These are phyloP conservation scores for Sardina pilchardus DNA, from an alignment of 2,113 vertebrate genomes.

Conservation along the genomic window DNA sequence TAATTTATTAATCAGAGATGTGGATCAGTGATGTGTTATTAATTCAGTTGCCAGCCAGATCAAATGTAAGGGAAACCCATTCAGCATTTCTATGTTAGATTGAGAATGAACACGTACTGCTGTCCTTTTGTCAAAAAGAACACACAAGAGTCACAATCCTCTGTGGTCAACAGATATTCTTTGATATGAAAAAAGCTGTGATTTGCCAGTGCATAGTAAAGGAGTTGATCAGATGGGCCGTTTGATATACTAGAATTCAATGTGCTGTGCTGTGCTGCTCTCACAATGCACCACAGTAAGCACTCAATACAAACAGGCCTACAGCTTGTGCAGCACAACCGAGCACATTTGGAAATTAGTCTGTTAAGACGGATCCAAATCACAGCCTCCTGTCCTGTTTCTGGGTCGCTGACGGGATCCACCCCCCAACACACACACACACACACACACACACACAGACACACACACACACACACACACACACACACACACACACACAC, in stretches of 20 bases:
- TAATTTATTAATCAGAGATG: background rate
- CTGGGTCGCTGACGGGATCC: background rate
- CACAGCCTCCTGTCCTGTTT: background rate
- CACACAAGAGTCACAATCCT: background rate
- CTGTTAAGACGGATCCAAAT: background rate
- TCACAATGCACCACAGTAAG: background rate
- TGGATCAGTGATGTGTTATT: background rate
- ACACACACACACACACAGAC: no score
- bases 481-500: no score
- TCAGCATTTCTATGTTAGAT: background rate
- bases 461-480: no score
- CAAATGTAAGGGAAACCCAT: background rate
- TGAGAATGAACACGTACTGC: background rate
- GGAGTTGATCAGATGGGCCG: background rate
- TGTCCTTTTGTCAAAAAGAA: background rate
- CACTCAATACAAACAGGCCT: background rate
- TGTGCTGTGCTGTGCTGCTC: background rate
- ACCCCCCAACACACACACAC: no score
- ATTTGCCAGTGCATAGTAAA: background rate
- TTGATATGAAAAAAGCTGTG: background rate
- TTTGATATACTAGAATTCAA: background rate
- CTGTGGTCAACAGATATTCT: background rate
- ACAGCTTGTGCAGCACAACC: background rate
- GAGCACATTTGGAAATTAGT: background rate
- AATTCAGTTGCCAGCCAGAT: background rate